Percentiles rank a stretch among this genome's conserved stretches.
Conservation (phyloP, 2,113 vertebrate genomes). For the Cacatua alba region DNA sequence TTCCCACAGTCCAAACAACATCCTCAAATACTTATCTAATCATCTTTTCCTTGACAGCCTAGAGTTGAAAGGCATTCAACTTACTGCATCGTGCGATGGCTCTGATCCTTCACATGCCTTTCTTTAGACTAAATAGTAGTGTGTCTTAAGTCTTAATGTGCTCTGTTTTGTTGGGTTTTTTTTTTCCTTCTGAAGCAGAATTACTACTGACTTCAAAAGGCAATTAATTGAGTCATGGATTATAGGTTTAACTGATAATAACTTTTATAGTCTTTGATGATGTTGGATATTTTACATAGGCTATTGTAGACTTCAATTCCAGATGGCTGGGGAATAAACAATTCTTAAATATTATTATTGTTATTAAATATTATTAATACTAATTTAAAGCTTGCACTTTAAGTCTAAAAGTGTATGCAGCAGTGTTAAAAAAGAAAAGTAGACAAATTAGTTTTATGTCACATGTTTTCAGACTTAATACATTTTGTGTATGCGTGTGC, state of each 20-base stretch:
- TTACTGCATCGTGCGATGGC: rapidly evolving
- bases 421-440: not conserved
- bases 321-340: not conserved
- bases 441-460: not conserved
- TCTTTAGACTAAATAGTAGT: not conserved
- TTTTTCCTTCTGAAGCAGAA: not conserved
- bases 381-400: not conserved
- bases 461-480: not conserved
- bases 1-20: not conserved
- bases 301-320: not conserved
- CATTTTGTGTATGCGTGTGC: not conserved
- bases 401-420: not conserved
- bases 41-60: not conserved
- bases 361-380: not conserved
- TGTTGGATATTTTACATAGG: not conserved
- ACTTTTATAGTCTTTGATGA: not conserved
- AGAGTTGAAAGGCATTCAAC: not conserved
- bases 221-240: not conserved
- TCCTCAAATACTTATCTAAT: not conserved
- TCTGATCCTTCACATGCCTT: not conserved
- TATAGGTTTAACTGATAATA: not conserved
- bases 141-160: not conserved
- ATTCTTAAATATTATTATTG: not conserved
- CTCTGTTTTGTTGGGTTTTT: not conserved
- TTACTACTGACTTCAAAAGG: not conserved